Evolutionary conservation across 2,888 invertebrate species (phyloP), one percentile per base, ranked within the genome.

Genomic region (Ophioninae sp.): DNA sequence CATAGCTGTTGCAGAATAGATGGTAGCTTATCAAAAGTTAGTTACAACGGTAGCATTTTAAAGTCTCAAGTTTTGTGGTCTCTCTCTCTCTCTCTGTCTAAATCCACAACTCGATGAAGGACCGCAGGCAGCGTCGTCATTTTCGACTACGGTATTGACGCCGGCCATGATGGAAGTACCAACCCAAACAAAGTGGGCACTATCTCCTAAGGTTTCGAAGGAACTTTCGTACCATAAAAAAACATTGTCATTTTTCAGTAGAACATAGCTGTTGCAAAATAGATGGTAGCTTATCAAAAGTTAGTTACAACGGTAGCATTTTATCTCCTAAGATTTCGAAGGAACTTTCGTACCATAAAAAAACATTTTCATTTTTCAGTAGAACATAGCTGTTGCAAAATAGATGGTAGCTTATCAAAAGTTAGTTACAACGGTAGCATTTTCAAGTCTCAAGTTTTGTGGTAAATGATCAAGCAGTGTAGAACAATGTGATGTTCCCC

Each of bases 141-240:
- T 44, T 44, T 44, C 67, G 39, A 20, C 63, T 17, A 22, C 30
- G 58, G 30, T 37, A 58, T 58, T 20, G 30, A 74, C 64, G n/a
- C 64, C 20, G 56, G 56, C 61, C 56, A 56, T 20, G 64, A 41
- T 74, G 23, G 30, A 64, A 37, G 20, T 56, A 63, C 37, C 58
- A 59, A 37, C 61, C 61, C 41, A n/a, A n/a, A 41, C 10, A 37
- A 0, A n/a, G 37, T n/a, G 37, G 13, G 39, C 59, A 1, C 6
- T 41, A 3, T 22, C 22, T 17, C 0, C 13, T 17, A 13, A 2
- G 51, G 5, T 10, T 51, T 30, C 10, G 7, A 63, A 63, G 30
- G 63, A 44, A 6, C 6, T 3, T 13, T 44, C 67, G 13, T 10
- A 1, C 22, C 1, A 3, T 6, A 1, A 68, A 23, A 68, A 22